Conservation (phyloP, 2,113 vertebrate genomes). For the Procapra przewalskii region DNA sequence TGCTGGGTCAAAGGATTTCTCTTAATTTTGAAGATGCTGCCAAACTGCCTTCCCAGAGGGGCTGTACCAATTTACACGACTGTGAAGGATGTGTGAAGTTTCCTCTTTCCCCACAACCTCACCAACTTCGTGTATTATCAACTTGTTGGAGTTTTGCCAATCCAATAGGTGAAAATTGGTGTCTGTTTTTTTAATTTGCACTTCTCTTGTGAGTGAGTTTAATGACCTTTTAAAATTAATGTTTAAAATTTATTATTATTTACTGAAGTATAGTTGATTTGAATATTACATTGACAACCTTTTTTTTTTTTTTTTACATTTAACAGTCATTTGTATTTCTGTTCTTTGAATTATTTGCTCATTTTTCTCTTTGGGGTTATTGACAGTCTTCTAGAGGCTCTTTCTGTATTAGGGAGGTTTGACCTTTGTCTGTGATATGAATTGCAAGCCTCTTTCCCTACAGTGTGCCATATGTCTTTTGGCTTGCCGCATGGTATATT, state of each 20-base stretch:
- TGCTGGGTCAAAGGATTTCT: neutral
- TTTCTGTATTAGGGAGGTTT: neutral
- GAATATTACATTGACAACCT: neutral
- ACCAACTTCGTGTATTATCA: neutral
- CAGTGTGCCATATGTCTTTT: neutral
- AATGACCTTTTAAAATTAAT: neutral
- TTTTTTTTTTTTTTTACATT: neutral
- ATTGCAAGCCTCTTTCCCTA: neutral
- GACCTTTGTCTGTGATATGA: neutral
- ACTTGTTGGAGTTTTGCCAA: neutral
- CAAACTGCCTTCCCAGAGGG: neutral
- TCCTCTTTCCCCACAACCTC: neutral
- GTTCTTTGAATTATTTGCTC: neutral
- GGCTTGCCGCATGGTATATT: neutral
- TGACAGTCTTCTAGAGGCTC: neutral
- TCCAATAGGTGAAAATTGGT: slow-evolving; percentile 46
- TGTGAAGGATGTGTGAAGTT: neutral
- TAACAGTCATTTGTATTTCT: neutral
- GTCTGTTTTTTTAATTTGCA: slow-evolving; percentile 47
- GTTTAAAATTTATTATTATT: neutral
- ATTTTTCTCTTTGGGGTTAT: neutral
- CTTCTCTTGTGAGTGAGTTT: neutral
- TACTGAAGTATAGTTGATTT: neutral
- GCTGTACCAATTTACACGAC: neutral
- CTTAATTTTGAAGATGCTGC: neutral